Evolutionary conservation across 2,888 invertebrate species (phyloP).

Genomic region (Alloscopus bannaensis): DNA sequence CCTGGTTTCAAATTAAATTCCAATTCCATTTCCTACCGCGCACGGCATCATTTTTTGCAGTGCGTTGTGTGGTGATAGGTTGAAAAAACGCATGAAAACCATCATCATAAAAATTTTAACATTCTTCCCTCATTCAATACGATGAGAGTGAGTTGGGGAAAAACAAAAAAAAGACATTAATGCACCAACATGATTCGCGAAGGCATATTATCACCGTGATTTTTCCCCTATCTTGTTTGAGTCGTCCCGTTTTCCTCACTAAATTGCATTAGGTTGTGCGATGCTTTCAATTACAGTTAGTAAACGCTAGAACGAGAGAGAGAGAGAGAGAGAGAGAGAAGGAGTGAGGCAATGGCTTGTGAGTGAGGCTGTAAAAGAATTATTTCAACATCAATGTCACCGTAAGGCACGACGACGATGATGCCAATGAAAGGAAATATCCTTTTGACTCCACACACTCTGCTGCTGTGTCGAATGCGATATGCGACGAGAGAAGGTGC

Average conservation of each 20-base stretch:
- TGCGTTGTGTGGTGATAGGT: too few species aligned
- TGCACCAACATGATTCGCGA: constrained; percentile 53
- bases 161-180: constrained; percentile 48
- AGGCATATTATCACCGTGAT: constrained; percentile 25
- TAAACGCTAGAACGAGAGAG: constrained; percentile 38
- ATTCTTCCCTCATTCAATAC: not conserved
- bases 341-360: constrained; percentile 33
- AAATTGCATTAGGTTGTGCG: constrained; percentile 51
- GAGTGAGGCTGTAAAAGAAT: constrained; percentile 55
- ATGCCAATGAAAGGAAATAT: constrained; percentile 60
- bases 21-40: constrained; percentile 2
- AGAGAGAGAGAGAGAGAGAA: not conserved
- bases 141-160: not conserved
- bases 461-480: not conserved
- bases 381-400: constrained; percentile 63
- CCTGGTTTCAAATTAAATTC: too few species aligned
- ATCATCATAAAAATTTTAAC: constrained; percentile 10
- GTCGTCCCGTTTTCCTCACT: too few species aligned
- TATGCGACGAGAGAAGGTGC: constrained; percentile 13
- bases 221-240: constrained; percentile 15
- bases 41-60: too few species aligned
- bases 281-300: constrained; percentile 56
- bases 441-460: constrained; percentile 23
- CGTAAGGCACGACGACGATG: constrained; percentile 58
- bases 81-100: not conserved